phyloP scores from a whole-genome alignment of 2,797 vertebrate species.

The Megalops cyprinoides region DNA sequence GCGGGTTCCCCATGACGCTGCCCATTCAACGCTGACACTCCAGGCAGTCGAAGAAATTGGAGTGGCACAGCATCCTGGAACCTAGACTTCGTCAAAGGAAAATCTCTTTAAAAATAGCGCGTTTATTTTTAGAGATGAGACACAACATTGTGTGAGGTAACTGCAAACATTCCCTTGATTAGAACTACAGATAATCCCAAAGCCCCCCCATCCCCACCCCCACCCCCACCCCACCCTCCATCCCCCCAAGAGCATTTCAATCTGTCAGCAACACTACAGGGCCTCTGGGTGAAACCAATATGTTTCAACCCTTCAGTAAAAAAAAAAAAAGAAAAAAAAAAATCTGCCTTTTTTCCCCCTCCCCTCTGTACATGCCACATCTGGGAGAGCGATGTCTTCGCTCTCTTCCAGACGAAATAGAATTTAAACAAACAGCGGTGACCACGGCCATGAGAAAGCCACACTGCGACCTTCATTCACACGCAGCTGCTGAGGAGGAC shows the following conservation, averaged over 20 bases:
- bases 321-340: constrained; percentile 4
- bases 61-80: neutral
- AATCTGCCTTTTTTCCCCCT: neutral
- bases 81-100: neutral
- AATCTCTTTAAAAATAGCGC: neutral
- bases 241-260: constrained; percentile 1
- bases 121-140: constrained; percentile 57
- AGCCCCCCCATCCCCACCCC: neutral
- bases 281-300: neutral
- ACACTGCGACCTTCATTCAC: constrained; percentile 34
- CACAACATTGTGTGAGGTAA: constrained; percentile 56
- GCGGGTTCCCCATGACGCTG: too few species aligned
- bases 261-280: constrained; percentile 4
- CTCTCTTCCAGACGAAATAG: neutral
- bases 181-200: constrained; percentile 66
- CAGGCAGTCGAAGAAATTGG: too few species aligned
- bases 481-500: constrained; percentile 51
- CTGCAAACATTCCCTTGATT: constrained; percentile 69
- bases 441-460: constrained; percentile 43
- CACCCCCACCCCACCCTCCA: too few species aligned
- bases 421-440: constrained; percentile 22
- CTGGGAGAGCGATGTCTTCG: neutral
- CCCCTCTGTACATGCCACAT: constrained; percentile 5
- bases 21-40: too few species aligned
- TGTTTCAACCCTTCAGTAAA: neutral